These are phyloP conservation scores for Ophraella communa DNA, from an alignment of 2,888 invertebrate genomes.

Conservation along the genomic window DNA sequence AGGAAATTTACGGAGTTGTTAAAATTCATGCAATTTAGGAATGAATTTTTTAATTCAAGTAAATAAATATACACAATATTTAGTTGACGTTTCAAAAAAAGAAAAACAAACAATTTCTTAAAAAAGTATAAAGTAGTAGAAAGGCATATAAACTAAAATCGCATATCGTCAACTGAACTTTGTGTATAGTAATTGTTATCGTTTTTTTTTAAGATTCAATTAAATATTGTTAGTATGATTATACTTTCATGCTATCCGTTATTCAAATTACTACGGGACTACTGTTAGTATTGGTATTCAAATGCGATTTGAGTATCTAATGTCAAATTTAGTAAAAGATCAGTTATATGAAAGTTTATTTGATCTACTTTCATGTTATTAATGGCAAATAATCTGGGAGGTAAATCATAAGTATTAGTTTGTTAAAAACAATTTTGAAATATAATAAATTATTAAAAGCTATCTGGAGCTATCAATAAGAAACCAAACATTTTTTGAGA, in stretches of 20 bases:
- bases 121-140: no score
- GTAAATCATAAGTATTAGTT: background rate
- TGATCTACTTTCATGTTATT: background rate
- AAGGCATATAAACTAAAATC: no score
- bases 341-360: no score
- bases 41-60: background rate
- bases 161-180: no score
- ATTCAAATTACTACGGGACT: constrained; percentile 27
- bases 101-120: no score
- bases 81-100: no score
- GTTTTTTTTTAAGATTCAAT: no score
- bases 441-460: background rate
- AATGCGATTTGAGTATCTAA: constrained; percentile 61
- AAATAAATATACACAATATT: background rate
- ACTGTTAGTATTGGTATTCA: constrained; percentile 70
- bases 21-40: background rate
- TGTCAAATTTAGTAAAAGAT: constrained; percentile 8
- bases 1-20: background rate
- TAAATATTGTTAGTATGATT: background rate
- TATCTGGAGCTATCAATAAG: no score
- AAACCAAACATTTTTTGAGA: no score
- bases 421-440: no score
- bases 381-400: background rate
- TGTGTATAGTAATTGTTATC: no score
- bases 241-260: constrained; percentile 31